Conservation (phyloP, 2,797 vertebrate genomes). For the Phalanger gymnotis region DNA sequence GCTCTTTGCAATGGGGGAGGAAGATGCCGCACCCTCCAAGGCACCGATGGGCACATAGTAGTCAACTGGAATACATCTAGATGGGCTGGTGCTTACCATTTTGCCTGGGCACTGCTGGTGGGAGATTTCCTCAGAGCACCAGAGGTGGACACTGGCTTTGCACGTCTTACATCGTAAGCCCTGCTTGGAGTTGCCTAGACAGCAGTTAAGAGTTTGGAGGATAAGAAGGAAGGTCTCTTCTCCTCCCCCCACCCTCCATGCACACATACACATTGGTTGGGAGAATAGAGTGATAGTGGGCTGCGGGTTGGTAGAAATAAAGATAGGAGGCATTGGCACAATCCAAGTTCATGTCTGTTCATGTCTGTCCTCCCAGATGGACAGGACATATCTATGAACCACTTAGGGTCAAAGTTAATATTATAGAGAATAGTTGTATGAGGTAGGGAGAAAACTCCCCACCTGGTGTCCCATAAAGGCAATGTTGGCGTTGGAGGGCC, state of each 20-base stretch:
- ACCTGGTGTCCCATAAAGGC: not conserved
- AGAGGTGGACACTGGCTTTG: slow-evolving; percentile 94
- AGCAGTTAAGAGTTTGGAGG: not conserved
- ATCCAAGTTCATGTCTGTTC: not conserved
- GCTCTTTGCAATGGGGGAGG: slow-evolving; percentile 38
- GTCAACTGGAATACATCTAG: not conserved
- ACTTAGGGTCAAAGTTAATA: not conserved
- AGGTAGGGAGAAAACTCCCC: not conserved
- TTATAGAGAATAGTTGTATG: not conserved
- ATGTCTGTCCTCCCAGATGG: not conserved
- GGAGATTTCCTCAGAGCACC: slow-evolving; percentile 93
- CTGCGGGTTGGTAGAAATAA: not conserved
- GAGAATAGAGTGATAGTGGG: not conserved
- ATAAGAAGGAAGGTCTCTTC: not conserved
- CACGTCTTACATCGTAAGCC: slow-evolving; percentile 94
- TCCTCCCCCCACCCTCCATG: not conserved
- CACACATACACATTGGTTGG: not conserved
- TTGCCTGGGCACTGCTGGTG: slow-evolving; percentile 93
- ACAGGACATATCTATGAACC: not conserved
- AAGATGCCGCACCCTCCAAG: not conserved
- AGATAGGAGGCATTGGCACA: not conserved
- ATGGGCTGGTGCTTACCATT: slow-evolving; percentile 80
- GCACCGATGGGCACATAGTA: not conserved
- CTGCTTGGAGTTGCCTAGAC: slow-evolving; percentile 93
- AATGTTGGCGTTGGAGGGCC: too few species aligned